These are phyloP conservation scores for Hymenopus coronatus DNA, from an alignment of 2,888 invertebrate genomes.

Conservation along the genomic window DNA sequence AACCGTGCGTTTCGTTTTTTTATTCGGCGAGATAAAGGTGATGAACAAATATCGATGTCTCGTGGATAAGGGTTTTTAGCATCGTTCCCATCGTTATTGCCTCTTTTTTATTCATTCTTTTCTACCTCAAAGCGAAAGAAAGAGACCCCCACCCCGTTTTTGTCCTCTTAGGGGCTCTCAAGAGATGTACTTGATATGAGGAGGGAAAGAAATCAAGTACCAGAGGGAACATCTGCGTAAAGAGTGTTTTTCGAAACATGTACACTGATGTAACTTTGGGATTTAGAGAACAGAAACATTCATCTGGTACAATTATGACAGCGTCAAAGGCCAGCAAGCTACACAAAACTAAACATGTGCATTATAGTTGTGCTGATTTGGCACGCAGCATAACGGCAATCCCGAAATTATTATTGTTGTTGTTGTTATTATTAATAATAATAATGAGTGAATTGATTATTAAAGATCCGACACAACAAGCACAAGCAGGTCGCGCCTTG, in stretches of 20 bases:
- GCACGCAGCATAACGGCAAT: too few species aligned
- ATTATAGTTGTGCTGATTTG: too few species aligned
- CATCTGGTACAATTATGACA: too few species aligned
- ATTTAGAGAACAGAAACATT: not conserved
- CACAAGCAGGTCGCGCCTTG: too few species aligned
- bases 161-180: not conserved
- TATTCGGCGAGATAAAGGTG: not conserved
- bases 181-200: not conserved
- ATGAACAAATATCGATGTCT: slow-evolving; percentile 13
- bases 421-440: too few species aligned
- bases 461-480: too few species aligned
- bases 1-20: not conserved
- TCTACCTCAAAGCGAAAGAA: not conserved
- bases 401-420: too few species aligned
- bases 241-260: not conserved
- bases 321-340: too few species aligned
- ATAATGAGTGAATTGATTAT: too few species aligned
- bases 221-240: not conserved
- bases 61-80: not conserved
- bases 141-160: not conserved
- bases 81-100: not conserved
- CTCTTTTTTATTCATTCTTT: not conserved
- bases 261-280: not conserved
- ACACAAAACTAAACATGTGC: too few species aligned
- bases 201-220: not conserved